These are phyloP conservation scores for Pan paniscus DNA, from an alignment of 2,113 vertebrate species.

Conservation along the genomic window DNA sequence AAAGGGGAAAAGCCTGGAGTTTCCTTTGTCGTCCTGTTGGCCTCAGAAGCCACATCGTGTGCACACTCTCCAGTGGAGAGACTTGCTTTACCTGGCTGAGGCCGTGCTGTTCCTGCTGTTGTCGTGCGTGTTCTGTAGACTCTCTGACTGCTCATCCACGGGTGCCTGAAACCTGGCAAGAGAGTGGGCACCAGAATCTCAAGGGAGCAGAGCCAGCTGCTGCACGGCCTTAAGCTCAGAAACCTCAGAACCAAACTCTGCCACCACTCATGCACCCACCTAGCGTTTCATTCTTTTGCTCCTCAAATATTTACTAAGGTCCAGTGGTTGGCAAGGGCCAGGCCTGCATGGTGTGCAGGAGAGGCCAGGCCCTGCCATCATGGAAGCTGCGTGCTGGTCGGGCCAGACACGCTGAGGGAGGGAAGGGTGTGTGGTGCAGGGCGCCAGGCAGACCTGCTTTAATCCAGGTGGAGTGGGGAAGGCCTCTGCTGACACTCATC, in stretches of 20 bases:
- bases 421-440: accelerated
- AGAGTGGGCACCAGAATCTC: accelerated
- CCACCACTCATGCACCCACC: background rate
- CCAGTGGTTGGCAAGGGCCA: background rate
- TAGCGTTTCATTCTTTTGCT: background rate
- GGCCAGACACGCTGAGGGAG: background rate
- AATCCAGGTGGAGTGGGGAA: background rate
- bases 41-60: background rate
- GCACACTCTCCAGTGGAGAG: background rate
- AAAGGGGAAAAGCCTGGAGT: accelerated
- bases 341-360: accelerated
- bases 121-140: constrained; percentile 82
- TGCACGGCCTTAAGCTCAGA: accelerated
- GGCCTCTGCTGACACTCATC: background rate
- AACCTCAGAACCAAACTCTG: no score
- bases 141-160: constrained; percentile 83
- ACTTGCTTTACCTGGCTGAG: constrained; percentile 80
- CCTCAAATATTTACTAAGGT: background rate
- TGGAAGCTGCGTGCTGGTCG: accelerated
- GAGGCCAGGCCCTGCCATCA: background rate
- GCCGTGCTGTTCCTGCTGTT: constrained; percentile 59
- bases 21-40: background rate
- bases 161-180: constrained; percentile 86
- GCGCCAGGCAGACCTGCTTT: background rate
- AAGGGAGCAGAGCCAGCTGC: background rate